Evolutionary conservation across 2,113 vertebrate genomes (phyloP).

Genomic region (Ameiurus melas): DNA sequence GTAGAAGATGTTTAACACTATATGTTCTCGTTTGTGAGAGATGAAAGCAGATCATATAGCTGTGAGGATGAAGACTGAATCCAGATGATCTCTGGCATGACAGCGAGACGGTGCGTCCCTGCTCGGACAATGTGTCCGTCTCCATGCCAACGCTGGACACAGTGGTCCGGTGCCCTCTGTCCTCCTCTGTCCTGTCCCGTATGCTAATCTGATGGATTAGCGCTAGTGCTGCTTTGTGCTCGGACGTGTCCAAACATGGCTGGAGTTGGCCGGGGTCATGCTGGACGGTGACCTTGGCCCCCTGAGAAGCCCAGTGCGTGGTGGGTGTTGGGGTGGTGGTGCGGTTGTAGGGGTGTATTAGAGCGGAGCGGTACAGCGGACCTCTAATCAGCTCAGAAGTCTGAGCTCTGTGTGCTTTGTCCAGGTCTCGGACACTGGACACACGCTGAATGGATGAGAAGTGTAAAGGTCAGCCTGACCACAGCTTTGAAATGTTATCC

Average conservation of each 20-base stretch:
- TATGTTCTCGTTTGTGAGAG: background rate
- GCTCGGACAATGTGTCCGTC: constrained; percentile 66
- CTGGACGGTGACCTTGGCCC: constrained; percentile 79
- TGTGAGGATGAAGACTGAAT: constrained; percentile 60
- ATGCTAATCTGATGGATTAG: constrained; percentile 77
- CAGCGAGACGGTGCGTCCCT: constrained; percentile 55
- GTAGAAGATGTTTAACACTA: background rate
- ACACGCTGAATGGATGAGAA: constrained; percentile 61
- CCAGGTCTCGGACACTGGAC: constrained; percentile 65
- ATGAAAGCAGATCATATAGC: background rate
- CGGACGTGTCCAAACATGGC: constrained; percentile 83
- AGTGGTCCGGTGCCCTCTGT: constrained; percentile 63
- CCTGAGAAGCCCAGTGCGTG: constrained; percentile 35
- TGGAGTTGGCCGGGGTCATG: constrained; percentile 67
- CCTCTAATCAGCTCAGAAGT: constrained; percentile 71
- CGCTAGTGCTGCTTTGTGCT: constrained; percentile 69
- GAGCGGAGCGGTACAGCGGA: constrained; percentile 65
- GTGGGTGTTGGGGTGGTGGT: constrained; percentile 20
- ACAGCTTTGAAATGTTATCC: constrained; percentile 67
- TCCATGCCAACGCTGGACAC: constrained; percentile 67
- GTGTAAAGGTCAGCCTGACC: constrained; percentile 68
- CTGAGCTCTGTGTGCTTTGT: constrained; percentile 69
- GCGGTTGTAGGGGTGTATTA: constrained; percentile 58
- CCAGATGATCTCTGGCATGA: constrained; percentile 71
- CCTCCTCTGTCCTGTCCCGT: constrained; percentile 69